A percentile compares a stretch with the other conserved stretches of the same genome.
phyloP scores from a whole-genome alignment of 1,140 invertebrate genomes.

The Drosophila navojoa region DNA sequence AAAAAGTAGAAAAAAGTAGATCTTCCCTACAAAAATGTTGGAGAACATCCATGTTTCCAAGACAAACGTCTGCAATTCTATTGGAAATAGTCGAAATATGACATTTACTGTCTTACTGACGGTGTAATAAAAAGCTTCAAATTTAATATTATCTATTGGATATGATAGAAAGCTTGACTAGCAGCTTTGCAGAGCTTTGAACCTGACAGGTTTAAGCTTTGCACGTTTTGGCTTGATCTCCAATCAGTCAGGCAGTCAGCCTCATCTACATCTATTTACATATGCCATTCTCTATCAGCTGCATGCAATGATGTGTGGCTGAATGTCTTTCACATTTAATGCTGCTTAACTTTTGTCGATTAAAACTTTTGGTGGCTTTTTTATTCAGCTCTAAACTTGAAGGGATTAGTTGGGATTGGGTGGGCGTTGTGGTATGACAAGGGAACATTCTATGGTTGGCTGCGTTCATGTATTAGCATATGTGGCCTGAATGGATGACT shows the following conservation, averaged over 20 bases:
- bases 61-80: too few relatives aligned
- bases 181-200: background rate
- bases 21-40: too few relatives aligned
- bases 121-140: too few relatives aligned
- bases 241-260: background rate
- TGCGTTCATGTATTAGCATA: slow-evolving; percentile 75
- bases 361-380: slow-evolving; percentile 26
- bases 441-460: slow-evolving; percentile 53
- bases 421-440: background rate
- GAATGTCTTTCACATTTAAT: slow-evolving; percentile 27
- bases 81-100: too few relatives aligned
- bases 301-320: slow-evolving; percentile 3
- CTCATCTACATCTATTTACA: background rate
- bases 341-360: slow-evolving; percentile 35
- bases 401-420: slow-evolving; percentile 49
- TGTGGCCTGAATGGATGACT: slow-evolving; percentile 52
- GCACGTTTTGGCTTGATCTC: too few relatives aligned
- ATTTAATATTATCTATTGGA: too few relatives aligned
- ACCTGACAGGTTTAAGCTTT: too few relatives aligned
- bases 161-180: too few relatives aligned
- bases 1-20: too few relatives aligned
- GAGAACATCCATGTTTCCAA: too few relatives aligned
- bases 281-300: background rate
- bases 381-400: slow-evolving; percentile 7
- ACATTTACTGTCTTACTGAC: too few relatives aligned